Conservation (phyloP, 2,797 vertebrate species). For the Halcyon chelicuti region DNA sequence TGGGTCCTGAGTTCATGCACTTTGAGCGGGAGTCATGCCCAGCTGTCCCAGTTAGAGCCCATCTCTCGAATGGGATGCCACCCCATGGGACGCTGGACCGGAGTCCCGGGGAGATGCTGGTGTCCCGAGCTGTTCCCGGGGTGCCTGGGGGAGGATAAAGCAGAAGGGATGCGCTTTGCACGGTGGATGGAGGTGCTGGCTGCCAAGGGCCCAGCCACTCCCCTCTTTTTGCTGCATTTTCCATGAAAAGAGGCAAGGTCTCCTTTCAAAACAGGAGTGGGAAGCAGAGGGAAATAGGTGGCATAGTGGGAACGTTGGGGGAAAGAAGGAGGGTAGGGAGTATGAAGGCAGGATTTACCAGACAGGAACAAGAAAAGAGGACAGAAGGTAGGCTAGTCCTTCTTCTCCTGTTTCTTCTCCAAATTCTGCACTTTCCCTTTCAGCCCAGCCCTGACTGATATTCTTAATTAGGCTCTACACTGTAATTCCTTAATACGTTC, state of each 20-base stretch:
- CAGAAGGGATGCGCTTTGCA: neutral
- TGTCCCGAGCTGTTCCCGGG: neutral
- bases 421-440: neutral
- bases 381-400: neutral
- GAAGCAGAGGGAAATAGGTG: neutral
- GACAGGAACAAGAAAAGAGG: neutral
- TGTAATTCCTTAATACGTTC: slow-evolving; percentile 1
- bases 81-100: neutral
- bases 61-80: neutral
- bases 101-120: neutral
- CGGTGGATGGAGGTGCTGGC: neutral
- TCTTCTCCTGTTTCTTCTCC: neutral
- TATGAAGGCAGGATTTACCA: neutral
- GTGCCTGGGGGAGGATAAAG: neutral
- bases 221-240: neutral
- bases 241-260: neutral
- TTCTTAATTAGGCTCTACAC: neutral
- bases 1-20: neutral
- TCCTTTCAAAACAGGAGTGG: neutral
- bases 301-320: neutral
- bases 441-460: neutral
- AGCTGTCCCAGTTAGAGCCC: neutral
- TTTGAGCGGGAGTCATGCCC: neutral
- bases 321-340: neutral
- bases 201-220: neutral